Base-by-base conservation (phyloP, 2,888 invertebrate genomes). In the Lepidonotus clava region DNA sequence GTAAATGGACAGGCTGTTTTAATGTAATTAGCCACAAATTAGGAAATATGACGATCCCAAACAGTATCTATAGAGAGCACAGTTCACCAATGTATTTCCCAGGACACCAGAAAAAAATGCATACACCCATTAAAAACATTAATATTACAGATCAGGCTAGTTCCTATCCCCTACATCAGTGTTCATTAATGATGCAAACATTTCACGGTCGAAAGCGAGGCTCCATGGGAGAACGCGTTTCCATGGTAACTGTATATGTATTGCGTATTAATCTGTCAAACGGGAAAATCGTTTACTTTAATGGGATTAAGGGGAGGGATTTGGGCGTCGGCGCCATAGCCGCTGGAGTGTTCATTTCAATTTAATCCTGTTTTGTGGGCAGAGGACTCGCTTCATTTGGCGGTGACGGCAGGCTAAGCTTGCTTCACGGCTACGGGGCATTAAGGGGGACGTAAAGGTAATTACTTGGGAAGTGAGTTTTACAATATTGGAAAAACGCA, bases 311-410 rank as follows among this genome's bases (percentile, higher is more conserved):
- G 56, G 56, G 56, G 18, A n/a, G n/a, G 56, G 56, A n/a, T 5
- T 8, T 8, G 34, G 14, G 8, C 38, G 36, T 34, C 36, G n/a
- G 71, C 18, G 71, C n/a, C n/a, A n/a, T n/a, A 11, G 36, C 21
- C 21, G 8, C 14, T n/a, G 38, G 21, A 38, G 71, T 34, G 36
- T 71, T 38, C 71, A 71, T 71, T 71, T 71, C 38, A 71, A 14
- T 71, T 71, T 71, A 71, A 71, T 71, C 71, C 71, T 14, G 71
- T 71, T 71, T 71, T 11, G 71, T 18, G 14, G 0, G 71, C 71
- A 71, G 36, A 71, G 36, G 1, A 34, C 14, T 38, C 34, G n/a
- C n/a, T n/a, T n/a, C n/a, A n/a, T n/a, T n/a, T n/a, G n/a, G n/a
- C n/a, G n/a, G n/a, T n/a, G n/a, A n/a, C n/a, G n/a, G n/a, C n/a